Evolutionary conservation across 2,888 invertebrate genomes (phyloP).

Genomic region (Rhimphoctona megacephalus): DNA sequence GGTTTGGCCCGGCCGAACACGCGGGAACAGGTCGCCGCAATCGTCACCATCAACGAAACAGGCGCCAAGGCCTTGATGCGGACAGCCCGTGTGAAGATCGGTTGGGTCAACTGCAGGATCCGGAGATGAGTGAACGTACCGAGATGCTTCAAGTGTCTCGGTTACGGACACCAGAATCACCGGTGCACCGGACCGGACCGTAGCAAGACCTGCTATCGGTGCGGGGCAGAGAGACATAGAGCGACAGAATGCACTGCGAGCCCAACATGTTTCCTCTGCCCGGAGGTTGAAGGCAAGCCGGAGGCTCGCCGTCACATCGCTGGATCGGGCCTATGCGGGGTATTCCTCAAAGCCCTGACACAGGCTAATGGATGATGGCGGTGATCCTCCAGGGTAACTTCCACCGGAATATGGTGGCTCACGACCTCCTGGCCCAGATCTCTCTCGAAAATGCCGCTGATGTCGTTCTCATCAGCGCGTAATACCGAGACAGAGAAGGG

Average conservation of each 20-base stretch:
- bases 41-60: not conserved
- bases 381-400: slow-evolving; percentile 52
- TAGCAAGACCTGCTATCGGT: slow-evolving; percentile 28
- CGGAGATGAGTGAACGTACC: no score
- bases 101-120: no score
- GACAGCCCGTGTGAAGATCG: not conserved
- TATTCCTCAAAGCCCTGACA: slow-evolving; percentile 43
- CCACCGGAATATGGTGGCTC: slow-evolving; percentile 50
- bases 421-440: no score
- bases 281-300: not conserved
- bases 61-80: not conserved
- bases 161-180: no score
- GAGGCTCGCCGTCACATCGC: not conserved
- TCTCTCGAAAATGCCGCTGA: slow-evolving; percentile 43
- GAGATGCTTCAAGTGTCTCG: no score
- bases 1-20: not conserved
- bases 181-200: slow-evolving; percentile 3
- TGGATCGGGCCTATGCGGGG: slow-evolving; percentile 26
- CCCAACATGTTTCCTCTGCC: slow-evolving; percentile 30
- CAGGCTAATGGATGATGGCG: slow-evolving; percentile 34
- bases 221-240: slow-evolving; percentile 39
- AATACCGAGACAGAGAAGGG: slow-evolving; percentile 31
- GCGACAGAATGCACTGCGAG: slow-evolving; percentile 29
- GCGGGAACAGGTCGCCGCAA: not conserved
- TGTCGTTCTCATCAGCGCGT: slow-evolving; percentile 51